Percentiles rank a stretch among this genome's conserved stretches.
Evolutionary conservation across 2,113 vertebrate genomes (phyloP).

Genomic region (Atrichornis clamosus): DNA sequence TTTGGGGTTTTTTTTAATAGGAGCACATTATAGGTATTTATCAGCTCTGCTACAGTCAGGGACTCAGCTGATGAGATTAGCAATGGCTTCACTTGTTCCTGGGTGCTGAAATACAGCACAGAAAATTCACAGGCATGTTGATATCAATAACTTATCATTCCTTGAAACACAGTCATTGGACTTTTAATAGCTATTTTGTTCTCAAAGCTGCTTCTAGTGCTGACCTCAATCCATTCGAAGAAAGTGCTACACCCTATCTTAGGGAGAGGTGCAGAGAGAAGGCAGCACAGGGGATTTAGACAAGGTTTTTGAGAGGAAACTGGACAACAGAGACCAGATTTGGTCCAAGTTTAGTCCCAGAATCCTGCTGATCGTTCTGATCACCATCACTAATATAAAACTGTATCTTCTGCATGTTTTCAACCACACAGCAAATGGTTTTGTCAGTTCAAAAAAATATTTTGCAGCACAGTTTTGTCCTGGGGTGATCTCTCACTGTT

Average conservation of each 20-base stretch:
- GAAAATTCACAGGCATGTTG: not conserved
- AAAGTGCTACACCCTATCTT: accelerated
- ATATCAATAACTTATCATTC: not conserved
- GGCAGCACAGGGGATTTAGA: not conserved
- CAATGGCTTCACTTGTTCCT: not conserved
- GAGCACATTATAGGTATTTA: not conserved
- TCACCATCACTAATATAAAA: accelerated
- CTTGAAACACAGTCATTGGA: not conserved
- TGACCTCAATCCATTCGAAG: not conserved
- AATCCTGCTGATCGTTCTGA: not conserved
- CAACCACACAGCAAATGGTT: not conserved
- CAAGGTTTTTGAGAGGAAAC: not conserved
- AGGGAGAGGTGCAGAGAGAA: not conserved
- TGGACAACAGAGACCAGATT: not conserved
- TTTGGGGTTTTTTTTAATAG: not conserved
- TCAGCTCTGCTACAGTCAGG: not conserved
- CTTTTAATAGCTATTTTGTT: not conserved
- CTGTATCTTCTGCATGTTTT: not conserved
- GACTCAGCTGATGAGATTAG: not conserved
- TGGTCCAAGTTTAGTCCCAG: not conserved
- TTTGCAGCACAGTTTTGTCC: not conserved
- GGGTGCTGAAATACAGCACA: not conserved
- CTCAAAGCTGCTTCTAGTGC: not conserved
- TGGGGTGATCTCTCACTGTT: not conserved
- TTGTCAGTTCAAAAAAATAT: not conserved